Base-by-base conservation (phyloP, 2,113 vertebrate genomes). In the Poeciliopsis retropinna region DNA sequence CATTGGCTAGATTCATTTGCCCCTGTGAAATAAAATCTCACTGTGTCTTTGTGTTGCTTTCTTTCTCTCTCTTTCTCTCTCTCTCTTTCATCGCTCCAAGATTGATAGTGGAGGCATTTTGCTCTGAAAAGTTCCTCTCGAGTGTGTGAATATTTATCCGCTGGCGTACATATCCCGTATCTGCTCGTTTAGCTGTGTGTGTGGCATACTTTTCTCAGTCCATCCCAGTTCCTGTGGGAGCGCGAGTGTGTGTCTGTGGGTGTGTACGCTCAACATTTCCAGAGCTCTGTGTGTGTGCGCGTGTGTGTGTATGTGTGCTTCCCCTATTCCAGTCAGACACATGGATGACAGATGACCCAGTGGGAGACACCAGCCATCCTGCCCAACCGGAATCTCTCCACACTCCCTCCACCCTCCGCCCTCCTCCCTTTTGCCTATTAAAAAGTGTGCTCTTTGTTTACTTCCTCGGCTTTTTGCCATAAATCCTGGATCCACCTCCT, bases 271-370 rank as follows among this genome's bases (percentile, higher is more conserved):
- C 62, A 22, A 73, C 77, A 64, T 87, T 88, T 90, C 80, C 88
- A 85, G 80, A 78, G 79, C 79, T 77, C 79, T 85, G 87, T 70
- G 87, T 76, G 73, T 78, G 76, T 82, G 83, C 17, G 68, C 37
- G 31, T 75, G 79, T 77, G 76, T 79, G 64, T 80, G 76, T 63
- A 37, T 31, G 51, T 27, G 68, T 60, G 32, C 77, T 87, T 80
- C 82, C 86, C 75, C 75, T 91, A 78, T 87, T 90, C 75, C 80
- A 87, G 70, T 89, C 85, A 90, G 90, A 92, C 89, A 92, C 88
- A 92, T 92, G 89, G 89, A 91, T 92, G 91, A 93, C 91, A 93
- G 92, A 93, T 90, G 88, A 91, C 89, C 92, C 91, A 88, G 84
- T 91, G 89, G 90, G 92, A 92, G 88, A 92, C 85, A 88, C 83